Conservation (phyloP, 2,113 vertebrate species). For the Aythya baeri region DNA sequence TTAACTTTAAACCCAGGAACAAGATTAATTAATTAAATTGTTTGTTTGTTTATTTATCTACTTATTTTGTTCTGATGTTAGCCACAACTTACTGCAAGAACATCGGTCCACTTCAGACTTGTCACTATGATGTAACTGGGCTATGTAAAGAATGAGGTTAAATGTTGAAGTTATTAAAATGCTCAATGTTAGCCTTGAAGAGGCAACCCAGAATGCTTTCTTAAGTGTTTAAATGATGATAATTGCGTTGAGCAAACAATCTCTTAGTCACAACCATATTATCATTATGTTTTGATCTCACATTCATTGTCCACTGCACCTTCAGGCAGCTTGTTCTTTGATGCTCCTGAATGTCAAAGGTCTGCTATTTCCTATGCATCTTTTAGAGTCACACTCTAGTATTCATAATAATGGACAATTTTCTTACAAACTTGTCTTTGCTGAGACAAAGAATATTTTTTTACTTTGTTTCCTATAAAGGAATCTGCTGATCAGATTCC, state of each 20-base stretch:
- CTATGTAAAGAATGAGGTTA: not conserved
- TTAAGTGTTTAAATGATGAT: not conserved
- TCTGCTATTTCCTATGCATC: not conserved
- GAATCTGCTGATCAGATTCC: not conserved
- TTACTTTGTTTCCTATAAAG: not conserved
- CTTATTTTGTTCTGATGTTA: not conserved
- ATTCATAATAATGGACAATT: not conserved
- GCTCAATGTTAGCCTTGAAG: not conserved
- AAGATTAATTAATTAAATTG: not conserved
- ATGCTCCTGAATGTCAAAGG: not conserved
- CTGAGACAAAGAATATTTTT: not conserved
- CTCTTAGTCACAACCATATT: not conserved
- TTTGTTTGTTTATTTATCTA: too few species aligned
- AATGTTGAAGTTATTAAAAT: not conserved
- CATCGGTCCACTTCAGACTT: not conserved
- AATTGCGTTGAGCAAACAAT: not conserved
- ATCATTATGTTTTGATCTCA: not conserved
- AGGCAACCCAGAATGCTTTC: not conserved
- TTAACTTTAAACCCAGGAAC: not conserved
- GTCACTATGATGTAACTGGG: not conserved
- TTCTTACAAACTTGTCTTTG: not conserved
- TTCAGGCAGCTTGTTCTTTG: not conserved
- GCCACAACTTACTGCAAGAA: not conserved
- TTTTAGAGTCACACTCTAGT: not conserved
- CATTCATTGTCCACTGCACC: not conserved